These are phyloP conservation scores for Lamprologus sp. DNA, from an alignment of 2,113 vertebrate species.

Conservation along the genomic window DNA sequence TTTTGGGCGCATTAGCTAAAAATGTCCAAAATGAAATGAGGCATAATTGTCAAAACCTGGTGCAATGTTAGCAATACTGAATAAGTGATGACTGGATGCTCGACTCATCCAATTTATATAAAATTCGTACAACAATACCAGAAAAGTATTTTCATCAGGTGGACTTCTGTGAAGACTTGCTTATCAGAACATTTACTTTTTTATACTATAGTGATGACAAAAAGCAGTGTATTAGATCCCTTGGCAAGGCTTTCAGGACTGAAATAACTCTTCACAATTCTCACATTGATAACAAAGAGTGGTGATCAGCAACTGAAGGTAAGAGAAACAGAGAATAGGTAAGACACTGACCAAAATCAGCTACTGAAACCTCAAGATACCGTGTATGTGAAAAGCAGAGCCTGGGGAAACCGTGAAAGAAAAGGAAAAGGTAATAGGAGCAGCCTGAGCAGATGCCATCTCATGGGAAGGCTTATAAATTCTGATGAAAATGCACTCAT, in stretches of 20 bases:
- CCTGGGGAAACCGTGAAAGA: neutral
- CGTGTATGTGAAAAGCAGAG: neutral
- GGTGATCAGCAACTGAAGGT: neutral
- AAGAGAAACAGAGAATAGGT: neutral
- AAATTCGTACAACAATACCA: neutral
- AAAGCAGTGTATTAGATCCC: neutral
- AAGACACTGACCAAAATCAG: neutral
- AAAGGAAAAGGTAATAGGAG: neutral
- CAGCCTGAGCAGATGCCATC: slow-evolving; percentile 5
- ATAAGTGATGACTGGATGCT: neutral
- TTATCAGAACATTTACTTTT: neutral
- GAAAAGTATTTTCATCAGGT: neutral
- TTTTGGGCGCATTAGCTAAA: neutral
- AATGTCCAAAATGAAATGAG: neutral
- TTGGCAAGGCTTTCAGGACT: neutral
- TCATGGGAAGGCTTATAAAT: neutral
- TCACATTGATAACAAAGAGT: neutral
- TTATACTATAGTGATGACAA: neutral
- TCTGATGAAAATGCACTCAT: neutral
- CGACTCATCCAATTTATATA: neutral
- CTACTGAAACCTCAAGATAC: neutral
- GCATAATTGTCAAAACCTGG: neutral
- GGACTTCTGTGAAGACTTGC: neutral
- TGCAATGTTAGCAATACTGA: neutral
- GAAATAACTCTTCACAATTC: neutral